A percentile compares a stretch with the other conserved stretches of the same genome.
phyloP scores from a whole-genome alignment of 2,113 vertebrate species.

The Pollachius pollachius region DNA sequence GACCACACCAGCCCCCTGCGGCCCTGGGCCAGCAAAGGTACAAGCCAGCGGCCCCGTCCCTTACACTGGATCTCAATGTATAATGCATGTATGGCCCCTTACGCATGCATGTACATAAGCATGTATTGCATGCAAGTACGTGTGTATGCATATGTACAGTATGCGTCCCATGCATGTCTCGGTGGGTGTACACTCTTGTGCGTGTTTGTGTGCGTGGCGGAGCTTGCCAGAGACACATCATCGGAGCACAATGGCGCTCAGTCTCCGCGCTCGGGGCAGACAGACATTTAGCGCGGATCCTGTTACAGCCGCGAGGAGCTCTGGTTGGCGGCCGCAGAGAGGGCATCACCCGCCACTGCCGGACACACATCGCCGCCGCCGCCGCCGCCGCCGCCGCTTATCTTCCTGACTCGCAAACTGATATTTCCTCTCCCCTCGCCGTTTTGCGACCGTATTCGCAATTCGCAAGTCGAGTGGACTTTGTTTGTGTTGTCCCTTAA shows the following conservation, averaged over 20 bases:
- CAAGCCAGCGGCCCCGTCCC: too few species aligned
- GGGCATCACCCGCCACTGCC: background rate
- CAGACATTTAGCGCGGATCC: slow-evolving; percentile 60
- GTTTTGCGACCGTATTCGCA: too few species aligned
- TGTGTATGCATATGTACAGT: background rate
- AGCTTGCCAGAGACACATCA: slow-evolving; percentile 62
- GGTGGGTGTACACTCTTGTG: background rate
- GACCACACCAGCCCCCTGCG: slow-evolving; percentile 87
- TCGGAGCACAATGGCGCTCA: slow-evolving; percentile 73
- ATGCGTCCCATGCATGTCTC: background rate
- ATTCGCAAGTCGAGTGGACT: too few species aligned
- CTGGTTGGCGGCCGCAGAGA: background rate
- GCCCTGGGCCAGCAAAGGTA: slow-evolving; percentile 48
- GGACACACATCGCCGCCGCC: background rate
- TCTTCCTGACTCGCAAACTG: too few species aligned
- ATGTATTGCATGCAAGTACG: too few species aligned
- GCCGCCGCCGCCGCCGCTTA: background rate
- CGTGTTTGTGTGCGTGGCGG: slow-evolving; percentile 59
- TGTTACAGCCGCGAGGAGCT: slow-evolving; percentile 47
- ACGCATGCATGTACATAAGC: too few species aligned
- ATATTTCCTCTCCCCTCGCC: too few species aligned
- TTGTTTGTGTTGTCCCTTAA: too few species aligned
- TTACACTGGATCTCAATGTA: too few species aligned
- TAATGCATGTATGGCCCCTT: too few species aligned
- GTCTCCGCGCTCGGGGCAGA: slow-evolving; percentile 57